phyloP scores from a whole-genome alignment of 1,140 invertebrate genomes.

The Drosophila subobscura region DNA sequence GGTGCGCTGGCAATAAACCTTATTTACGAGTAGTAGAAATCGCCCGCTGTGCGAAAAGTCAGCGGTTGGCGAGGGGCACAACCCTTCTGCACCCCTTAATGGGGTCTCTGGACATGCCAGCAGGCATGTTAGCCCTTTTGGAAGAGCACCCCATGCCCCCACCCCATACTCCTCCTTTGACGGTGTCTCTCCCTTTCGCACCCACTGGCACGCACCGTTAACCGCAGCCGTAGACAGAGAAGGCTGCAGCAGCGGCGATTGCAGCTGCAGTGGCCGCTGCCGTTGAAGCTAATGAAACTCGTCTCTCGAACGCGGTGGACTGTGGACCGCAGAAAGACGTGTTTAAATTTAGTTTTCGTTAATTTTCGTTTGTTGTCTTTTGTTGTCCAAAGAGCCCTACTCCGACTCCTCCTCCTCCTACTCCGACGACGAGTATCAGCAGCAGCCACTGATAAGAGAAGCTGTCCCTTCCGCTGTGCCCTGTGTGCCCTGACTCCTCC shows the following conservation, averaged over 20 bases:
- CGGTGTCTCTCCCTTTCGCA: no score
- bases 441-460: constrained; percentile 65
- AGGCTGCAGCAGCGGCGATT: background rate
- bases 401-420: background rate
- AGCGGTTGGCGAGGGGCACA: constrained; percentile 44
- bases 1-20: constrained; percentile 27
- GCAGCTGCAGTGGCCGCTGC: constrained; percentile 12
- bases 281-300: constrained; percentile 58
- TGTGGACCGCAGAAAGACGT: constrained; percentile 69
- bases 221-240: constrained; percentile 10
- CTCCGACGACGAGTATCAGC: constrained; percentile 30
- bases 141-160: background rate
- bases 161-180: background rate
- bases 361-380: constrained; percentile 72
- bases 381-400: constrained; percentile 27
- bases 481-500: background rate
- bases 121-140: constrained; percentile 13
- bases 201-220: no score
- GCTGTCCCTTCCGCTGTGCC: no score
- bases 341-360: constrained; percentile 79
- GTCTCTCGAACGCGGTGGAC: constrained; percentile 20
- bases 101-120: constrained; percentile 30
- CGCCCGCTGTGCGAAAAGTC: constrained; percentile 47
- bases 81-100: constrained; percentile 38
- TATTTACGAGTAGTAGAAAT: constrained; percentile 20